Base-by-base conservation (phyloP, 92 coral and sea anemone genomes). In the Chrysogorgia sp. region DNA sequence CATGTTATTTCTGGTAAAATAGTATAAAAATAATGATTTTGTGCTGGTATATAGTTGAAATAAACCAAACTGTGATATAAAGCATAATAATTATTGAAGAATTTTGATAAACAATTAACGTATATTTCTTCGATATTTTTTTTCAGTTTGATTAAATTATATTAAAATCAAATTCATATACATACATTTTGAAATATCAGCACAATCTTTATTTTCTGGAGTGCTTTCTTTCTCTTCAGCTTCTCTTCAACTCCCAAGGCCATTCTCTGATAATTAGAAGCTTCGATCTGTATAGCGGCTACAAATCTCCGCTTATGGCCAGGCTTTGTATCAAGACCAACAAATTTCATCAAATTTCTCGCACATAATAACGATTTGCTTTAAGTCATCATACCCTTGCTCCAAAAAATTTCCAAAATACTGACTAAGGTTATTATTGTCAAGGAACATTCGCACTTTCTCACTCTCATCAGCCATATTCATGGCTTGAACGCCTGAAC, bases 311-410 rank as follows among this genome's bases (percentile, higher is more conserved):
- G n/a, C n/a, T n/a, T n/a, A n/a, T n/a, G n/a, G n/a, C n/a, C 80
- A 12, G n/a, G 48, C 20, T 75, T 75, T 75, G 41, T 30, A 32
- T 52, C 45, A 14, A 75, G 34, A 31, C 80, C 80, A 28, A 74
- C 80, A 22, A 53, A 43, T 33, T 55, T 55, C 52, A 74, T 32
- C 6, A 74, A 56, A 74, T 52, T 74, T 31, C 32, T 7, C 67
- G 57, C 49, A 26, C 31, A 74, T 30, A 19, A 20, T 31, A 55
- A 74, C 23, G n/a, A 74, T 74, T 52, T 74, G 80, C 30, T 74
- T 13, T 41, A 74, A 29, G 30, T 53, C 79, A 17, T 74, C 79
- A 30, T 74, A 74, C 24, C 79, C 79, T 74, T 74, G 15, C 20
- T 50, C 66, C 32, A 29, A 40, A 55, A 55, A 74, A 19, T 52